Evolutionary conservation across 2,113 vertebrate genomes (phyloP).

Genomic region (Leucosticte australis): DNA sequence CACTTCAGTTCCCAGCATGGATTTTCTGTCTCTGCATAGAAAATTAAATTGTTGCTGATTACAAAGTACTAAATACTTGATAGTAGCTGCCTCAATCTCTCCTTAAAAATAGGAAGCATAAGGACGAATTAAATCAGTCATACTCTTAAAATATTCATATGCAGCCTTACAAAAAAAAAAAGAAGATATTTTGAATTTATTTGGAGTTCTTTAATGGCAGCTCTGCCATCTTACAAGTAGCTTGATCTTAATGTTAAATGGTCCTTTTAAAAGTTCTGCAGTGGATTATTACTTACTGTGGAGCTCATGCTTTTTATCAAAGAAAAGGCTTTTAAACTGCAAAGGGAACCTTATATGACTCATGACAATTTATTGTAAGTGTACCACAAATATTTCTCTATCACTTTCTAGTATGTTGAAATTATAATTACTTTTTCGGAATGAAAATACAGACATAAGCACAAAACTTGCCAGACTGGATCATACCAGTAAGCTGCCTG

Average conservation of each 20-base stretch:
- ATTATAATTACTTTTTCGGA: background rate
- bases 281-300: background rate
- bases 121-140: background rate
- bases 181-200: background rate
- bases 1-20: background rate
- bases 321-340: background rate
- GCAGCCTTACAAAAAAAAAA: background rate
- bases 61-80: conserved; percentile 9
- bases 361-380: background rate
- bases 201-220: background rate
- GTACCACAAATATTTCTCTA: background rate
- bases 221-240: background rate
- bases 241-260: background rate
- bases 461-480: background rate
- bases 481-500: background rate
- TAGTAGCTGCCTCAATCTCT: background rate
- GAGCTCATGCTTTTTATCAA: background rate
- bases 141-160: background rate
- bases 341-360: background rate
- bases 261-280: background rate
- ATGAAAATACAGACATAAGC: background rate
- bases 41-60: background rate
- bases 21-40: background rate
- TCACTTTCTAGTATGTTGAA: background rate
- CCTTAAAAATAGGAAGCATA: background rate